Conservation (phyloP, 2,888 invertebrate species). For the Parnassius glacialis region DNA sequence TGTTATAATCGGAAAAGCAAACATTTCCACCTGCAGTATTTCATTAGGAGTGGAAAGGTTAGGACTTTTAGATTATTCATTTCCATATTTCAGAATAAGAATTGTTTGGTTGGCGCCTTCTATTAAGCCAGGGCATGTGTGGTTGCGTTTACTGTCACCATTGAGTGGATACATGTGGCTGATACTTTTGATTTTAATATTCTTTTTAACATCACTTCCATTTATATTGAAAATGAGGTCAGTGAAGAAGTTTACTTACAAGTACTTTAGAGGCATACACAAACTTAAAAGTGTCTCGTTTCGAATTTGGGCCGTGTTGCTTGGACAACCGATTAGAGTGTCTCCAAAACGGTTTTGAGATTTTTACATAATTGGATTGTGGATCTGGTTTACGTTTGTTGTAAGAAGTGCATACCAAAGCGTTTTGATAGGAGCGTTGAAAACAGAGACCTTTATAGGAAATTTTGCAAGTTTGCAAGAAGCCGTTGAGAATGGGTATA, state of each 20-base stretch:
- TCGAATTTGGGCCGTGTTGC: conserved; percentile 57
- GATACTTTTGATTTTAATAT: conserved; percentile 46
- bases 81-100: conserved; percentile 57
- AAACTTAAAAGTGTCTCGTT: conserved; percentile 50
- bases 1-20: conserved; percentile 51
- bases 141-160: conserved; percentile 59
- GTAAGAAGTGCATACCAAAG: conserved; percentile 64
- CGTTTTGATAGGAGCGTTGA: conserved; percentile 60
- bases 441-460: conserved; percentile 53
- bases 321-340: conserved; percentile 58
- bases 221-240: conserved; percentile 45
- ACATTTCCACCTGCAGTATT: conserved; percentile 60
- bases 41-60: conserved; percentile 53
- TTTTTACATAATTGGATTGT: conserved; percentile 57
- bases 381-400: conserved; percentile 67
- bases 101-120: conserved; percentile 64
- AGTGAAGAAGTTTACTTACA: conserved; percentile 46
- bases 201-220: conserved; percentile 52
- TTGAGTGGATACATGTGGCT: conserved; percentile 62
- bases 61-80: conserved; percentile 53
- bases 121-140: conserved; percentile 46
- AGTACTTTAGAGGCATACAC: conserved; percentile 48
- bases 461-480: conserved; percentile 54
- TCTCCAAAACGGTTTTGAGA: conserved; percentile 57
- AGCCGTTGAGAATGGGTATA: conserved; percentile 49